phyloP scores from a whole-genome alignment of 1,140 invertebrate species.

The Choristoneura fumiferana region DNA sequence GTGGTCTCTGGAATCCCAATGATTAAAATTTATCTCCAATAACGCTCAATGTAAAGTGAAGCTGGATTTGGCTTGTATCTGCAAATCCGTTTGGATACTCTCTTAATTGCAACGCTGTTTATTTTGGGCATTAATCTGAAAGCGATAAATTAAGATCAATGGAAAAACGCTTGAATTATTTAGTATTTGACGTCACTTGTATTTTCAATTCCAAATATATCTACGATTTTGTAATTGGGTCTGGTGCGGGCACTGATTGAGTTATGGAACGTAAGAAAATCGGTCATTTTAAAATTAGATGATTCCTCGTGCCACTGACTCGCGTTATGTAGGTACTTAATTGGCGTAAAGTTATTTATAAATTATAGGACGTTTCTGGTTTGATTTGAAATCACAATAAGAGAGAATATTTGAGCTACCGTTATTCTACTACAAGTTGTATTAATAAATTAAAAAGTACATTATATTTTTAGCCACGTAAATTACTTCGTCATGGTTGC shows the following conservation, averaged over 20 bases:
- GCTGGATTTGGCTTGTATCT: background rate
- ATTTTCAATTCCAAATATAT: slow-evolving; percentile 6
- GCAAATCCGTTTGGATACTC: no score
- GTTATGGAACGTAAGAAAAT: slow-evolving; percentile 11
- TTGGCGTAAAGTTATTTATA: slow-evolving; percentile 5
- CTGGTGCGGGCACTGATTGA: background rate
- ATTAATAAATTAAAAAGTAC: no score
- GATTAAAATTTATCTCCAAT: background rate
- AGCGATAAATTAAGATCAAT: no score
- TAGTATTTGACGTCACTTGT: background rate
- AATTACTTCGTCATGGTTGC: no score
- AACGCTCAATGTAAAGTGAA: background rate
- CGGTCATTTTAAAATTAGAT: slow-evolving; percentile 19
- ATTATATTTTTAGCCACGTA: no score
- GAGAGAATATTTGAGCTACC: background rate
- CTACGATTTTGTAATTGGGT: background rate
- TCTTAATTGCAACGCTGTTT: no score
- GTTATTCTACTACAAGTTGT: no score
- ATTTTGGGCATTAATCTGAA: no score
- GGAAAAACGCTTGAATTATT: background rate
- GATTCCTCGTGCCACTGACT: background rate
- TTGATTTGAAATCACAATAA: background rate
- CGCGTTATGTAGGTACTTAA: slow-evolving; percentile 2
- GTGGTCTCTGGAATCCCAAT: background rate
- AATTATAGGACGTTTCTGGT: slow-evolving; percentile 6